Conservation (phyloP, 2,113 vertebrate genomes). For the Myrmecophaga tridactyla region DNA sequence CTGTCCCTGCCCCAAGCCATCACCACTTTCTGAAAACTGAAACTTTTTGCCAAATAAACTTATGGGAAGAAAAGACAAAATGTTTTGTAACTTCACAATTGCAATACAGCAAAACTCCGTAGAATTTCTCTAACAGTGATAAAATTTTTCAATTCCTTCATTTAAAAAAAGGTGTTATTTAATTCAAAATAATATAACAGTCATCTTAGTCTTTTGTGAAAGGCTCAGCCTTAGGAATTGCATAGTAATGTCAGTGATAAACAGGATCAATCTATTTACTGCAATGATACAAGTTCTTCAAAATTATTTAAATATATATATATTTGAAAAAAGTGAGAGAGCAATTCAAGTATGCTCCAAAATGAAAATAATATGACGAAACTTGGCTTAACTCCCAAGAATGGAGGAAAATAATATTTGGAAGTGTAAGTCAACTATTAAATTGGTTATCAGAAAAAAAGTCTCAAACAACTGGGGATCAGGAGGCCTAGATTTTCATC, state of each 20-base stretch:
- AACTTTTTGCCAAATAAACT: accelerated
- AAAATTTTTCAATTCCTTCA: not conserved
- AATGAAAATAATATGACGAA: not conserved
- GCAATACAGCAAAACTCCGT: no score
- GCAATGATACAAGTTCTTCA: not conserved
- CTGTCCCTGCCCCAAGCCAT: not conserved
- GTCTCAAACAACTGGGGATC: not conserved
- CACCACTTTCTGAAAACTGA: accelerated
- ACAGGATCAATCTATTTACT: not conserved
- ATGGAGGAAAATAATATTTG: not conserved
- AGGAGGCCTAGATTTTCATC: not conserved
- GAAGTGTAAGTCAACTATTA: not conserved
- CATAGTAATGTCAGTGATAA: no score
- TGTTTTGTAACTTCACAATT: accelerated
- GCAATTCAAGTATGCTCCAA: not conserved
- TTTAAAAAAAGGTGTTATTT: not conserved
- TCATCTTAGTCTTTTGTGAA: not conserved
- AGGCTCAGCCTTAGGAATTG: not conserved
- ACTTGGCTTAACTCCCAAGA: not conserved
- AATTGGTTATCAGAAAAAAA: not conserved
- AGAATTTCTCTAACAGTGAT: not conserved
- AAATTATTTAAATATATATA: no score
- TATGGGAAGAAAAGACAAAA: accelerated
- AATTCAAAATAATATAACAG: not conserved
- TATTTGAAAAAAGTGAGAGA: not conserved